Base-by-base conservation (phyloP, 2,113 vertebrate genomes). In the Pedetes capensis region DNA sequence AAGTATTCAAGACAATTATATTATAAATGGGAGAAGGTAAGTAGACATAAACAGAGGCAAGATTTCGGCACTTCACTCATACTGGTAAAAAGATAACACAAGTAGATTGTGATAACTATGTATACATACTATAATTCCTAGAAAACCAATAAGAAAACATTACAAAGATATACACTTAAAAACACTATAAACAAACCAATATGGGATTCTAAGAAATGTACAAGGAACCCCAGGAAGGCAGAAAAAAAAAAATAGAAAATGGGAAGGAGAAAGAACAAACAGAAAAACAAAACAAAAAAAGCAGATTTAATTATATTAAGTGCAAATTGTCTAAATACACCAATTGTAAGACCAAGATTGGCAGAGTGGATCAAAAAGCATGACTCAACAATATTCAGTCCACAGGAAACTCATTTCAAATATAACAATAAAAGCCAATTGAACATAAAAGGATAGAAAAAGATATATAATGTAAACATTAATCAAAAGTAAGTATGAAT, bases 371-470 rank as follows among this genome's bases (percentile, higher is more conserved):
- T n/a, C n/a, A n/a, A n/a, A n/a, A n/a, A n/a, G n/a, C n/a, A n/a
- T n/a, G n/a, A 55, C n/a, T n/a, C n/a, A n/a, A n/a, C n/a, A n/a
- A n/a, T n/a, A n/a, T n/a, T n/a, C n/a, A n/a, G n/a, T n/a, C n/a
- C n/a, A n/a, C n/a, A n/a, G n/a, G n/a, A n/a, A n/a, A n/a, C n/a
- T 59, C 37, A 80, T 80, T 80, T 80, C 76, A 80, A 80, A 80
- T 39, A 59, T 59, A 59, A 39, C 57, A 10, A 69, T 17, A 69
- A 85, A 32, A 23, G n/a, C 23, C 37, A 5, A 44, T 44, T 72
- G 27, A 61, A 81, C n/a, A 81, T 81, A 42, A 79, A 55, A 42
- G 37, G 49, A 79, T 91, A 64, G 64, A 47, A 81, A 91, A 71
- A 68, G n/a, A n/a, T 71, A 59, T 37, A 49, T 59, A 47, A 81